phyloP scores from a whole-genome alignment of 2,113 vertebrate genomes.

The Anas platyrhynchos region DNA sequence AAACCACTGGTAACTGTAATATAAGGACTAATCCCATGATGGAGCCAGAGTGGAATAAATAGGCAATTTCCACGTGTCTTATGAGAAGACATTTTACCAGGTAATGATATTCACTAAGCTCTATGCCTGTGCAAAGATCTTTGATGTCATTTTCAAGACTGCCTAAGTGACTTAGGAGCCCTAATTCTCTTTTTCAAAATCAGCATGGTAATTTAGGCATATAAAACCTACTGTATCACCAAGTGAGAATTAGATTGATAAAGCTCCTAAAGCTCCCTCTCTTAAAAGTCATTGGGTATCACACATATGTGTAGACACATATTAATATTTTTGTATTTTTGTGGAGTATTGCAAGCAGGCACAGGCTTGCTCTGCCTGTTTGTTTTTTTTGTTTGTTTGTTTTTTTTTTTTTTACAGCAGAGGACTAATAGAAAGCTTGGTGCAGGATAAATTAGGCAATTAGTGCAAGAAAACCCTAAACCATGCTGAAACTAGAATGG shows the following conservation, averaged over 20 bases:
- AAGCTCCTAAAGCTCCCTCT: background rate
- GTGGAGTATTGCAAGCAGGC: background rate
- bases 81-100: background rate
- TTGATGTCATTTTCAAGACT: background rate
- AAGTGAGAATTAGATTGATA: background rate
- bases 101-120: background rate
- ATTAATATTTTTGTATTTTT: too few relatives aligned
- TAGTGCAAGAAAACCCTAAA: background rate
- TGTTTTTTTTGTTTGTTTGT: too few relatives aligned
- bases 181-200: background rate
- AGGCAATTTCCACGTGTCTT: background rate
- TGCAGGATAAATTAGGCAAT: background rate
- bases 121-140: background rate
- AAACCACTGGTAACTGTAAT: background rate
- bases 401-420: background rate
- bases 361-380: background rate
- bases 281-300: background rate
- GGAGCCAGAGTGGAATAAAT: conserved; percentile 11
- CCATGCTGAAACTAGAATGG: background rate
- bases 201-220: background rate
- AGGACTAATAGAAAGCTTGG: background rate
- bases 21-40: background rate
- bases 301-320: background rate
- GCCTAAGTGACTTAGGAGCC: background rate
- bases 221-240: background rate